phyloP scores from a whole-genome alignment of 2,888 invertebrate genomes.

The Apeira syringaria region DNA sequence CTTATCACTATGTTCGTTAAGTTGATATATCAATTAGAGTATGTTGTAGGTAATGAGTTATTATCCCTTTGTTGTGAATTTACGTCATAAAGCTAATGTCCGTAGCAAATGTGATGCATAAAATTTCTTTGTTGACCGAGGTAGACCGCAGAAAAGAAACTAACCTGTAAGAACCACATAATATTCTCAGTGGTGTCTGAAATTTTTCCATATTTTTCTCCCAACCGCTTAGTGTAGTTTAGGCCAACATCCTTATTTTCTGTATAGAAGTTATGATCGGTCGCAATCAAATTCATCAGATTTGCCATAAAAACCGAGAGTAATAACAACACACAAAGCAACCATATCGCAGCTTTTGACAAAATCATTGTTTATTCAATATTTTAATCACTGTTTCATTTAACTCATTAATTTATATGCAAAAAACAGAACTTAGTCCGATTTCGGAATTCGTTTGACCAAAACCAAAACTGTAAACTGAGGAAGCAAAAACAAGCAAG shows the following conservation, averaged over 20 bases:
- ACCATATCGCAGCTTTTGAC: constrained; percentile 84
- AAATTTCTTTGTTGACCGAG: constrained; percentile 9
- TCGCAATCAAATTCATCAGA: constrained; percentile 86
- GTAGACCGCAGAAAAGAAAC: constrained; percentile 18
- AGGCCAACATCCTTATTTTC: constrained; percentile 56
- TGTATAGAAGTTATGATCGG: constrained; percentile 75
- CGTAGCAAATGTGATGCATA: too few relatives aligned
- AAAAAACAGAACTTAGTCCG: constrained; percentile 16
- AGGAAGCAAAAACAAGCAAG: too few relatives aligned
- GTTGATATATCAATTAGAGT: not conserved
- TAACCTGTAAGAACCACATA: constrained; percentile 91
- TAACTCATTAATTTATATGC: constrained; percentile 16
- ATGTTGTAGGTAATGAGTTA: not conserved
- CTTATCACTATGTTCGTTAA: not conserved
- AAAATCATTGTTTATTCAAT: constrained; percentile 79
- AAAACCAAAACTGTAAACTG: too few relatives aligned
- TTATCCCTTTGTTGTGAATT: constrained; percentile 21
- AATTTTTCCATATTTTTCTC: constrained; percentile 70
- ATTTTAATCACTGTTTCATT: constrained; percentile 16
- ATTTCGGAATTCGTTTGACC: too few relatives aligned
- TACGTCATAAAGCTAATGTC: constrained; percentile 37
- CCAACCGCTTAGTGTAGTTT: constrained; percentile 60
- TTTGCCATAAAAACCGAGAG: constrained; percentile 88
- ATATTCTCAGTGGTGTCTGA: constrained; percentile 83
- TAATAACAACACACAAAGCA: constrained; percentile 85